Conservation (phyloP, 2,797 vertebrate genomes). For the Coendou prehensilis region DNA sequence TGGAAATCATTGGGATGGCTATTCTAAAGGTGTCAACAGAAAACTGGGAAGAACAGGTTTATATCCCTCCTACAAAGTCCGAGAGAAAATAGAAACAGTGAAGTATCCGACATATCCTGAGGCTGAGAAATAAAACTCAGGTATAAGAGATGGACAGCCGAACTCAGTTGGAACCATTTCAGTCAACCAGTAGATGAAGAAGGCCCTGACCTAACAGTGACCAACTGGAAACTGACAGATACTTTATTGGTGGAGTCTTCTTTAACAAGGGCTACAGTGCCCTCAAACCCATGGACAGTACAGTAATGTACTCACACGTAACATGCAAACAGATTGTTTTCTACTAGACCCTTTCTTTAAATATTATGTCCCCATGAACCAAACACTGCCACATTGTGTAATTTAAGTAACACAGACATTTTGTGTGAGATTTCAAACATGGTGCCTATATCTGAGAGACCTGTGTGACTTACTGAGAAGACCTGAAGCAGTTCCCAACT, state of each 20-base stretch:
- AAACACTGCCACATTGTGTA: conserved; percentile 95
- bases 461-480: conserved; percentile 88
- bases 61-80: conserved; percentile 99
- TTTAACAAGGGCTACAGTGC: conserved; percentile 85
- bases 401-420: conserved; percentile 90
- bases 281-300: conserved; percentile 86
- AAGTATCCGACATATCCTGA: conserved; percentile 98
- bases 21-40: conserved; percentile 98
- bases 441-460: conserved; percentile 91
- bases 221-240: conserved; percentile 84
- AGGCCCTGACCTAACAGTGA: conserved; percentile 83
- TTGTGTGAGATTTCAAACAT: conserved; percentile 91
- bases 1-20: conserved; percentile 99
- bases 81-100: conserved; percentile 98
- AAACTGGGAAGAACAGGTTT: conserved; percentile 98
- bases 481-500: conserved; percentile 81
- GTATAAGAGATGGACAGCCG: conserved; percentile 85
- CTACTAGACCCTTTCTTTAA: conserved; percentile 88
- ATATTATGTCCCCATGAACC: conserved; percentile 86
- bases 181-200: conserved; percentile 82
- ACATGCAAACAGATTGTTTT: conserved; percentile 87
- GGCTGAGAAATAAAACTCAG: conserved; percentile 93
- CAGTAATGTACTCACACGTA: conserved; percentile 80
- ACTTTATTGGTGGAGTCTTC: conserved; percentile 85
- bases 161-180: conserved; percentile 80